Evolutionary conservation across 2,113 vertebrate species (phyloP).

Genomic region (Oryzias javanicus): DNA sequence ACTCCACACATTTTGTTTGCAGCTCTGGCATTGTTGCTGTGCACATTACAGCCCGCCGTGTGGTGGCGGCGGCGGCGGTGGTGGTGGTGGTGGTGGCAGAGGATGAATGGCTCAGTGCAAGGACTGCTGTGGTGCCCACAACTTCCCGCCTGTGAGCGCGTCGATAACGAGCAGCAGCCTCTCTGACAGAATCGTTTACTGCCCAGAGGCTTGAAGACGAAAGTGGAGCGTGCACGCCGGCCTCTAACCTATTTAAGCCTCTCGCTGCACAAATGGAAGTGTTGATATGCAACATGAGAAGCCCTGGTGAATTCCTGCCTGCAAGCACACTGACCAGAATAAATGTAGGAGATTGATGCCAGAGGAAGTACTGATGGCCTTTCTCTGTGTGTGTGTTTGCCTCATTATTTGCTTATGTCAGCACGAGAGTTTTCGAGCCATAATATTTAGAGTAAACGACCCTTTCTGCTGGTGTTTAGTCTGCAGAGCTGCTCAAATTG

Average conservation of each 20-base stretch:
- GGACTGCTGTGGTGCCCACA: conserved; percentile 28
- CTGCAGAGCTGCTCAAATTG: not conserved
- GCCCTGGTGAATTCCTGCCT: conserved; percentile 69
- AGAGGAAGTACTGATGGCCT: conserved; percentile 40
- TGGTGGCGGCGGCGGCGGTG: conserved; percentile 25
- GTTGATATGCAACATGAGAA: conserved; percentile 74
- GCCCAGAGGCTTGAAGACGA: conserved; percentile 61
- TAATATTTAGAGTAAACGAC: conserved; percentile 10
- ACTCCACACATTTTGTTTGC: not conserved
- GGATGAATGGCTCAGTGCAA: conserved; percentile 16
- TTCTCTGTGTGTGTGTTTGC: conserved; percentile 15
- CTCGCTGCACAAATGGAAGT: conserved; percentile 66
- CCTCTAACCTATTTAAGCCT: conserved; percentile 71
- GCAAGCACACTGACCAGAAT: conserved; percentile 64
- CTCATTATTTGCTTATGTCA: conserved; percentile 38
- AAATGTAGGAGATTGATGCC: conserved; percentile 62
- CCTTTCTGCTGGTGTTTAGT: conserved; percentile 10
- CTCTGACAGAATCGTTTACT: conserved; percentile 68
- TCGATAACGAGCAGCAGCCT: conserved; percentile 70
- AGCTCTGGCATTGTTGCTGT: conserved; percentile 9
- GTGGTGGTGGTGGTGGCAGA: conserved; percentile 20
- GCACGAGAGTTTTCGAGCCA: conserved; percentile 15
- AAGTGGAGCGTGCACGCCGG: conserved; percentile 61
- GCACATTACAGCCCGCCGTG: conserved; percentile 20
- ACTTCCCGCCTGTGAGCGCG: conserved; percentile 50